A percentile compares a stretch with the other conserved stretches of the same genome.
These are phyloP conservation scores for Strigamia crassipes DNA, from an alignment of 2,888 invertebrate genomes.

Conservation along the genomic window DNA sequence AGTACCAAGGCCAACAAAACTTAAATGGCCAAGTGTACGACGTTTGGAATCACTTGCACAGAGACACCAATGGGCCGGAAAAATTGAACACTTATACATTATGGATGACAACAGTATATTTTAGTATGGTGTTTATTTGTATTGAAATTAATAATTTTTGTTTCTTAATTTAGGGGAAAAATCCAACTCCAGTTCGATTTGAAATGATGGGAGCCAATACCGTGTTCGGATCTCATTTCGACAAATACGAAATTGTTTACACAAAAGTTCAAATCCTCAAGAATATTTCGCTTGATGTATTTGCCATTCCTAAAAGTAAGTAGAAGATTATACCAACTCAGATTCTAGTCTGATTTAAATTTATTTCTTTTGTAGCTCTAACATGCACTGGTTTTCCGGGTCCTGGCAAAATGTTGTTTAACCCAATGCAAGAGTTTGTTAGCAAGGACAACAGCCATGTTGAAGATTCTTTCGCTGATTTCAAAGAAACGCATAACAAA, in stretches of 20 bases:
- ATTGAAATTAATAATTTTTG: background rate
- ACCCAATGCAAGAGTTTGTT: conserved; percentile 91
- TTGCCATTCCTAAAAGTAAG: background rate
- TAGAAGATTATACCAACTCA: background rate
- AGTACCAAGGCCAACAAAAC: conserved; percentile 10
- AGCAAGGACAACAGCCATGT: conserved; percentile 73
- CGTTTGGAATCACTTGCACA: conserved; percentile 48
- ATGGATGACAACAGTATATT: conserved; percentile 70
- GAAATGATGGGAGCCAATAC: conserved; percentile 94
- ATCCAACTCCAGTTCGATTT: conserved; percentile 72
- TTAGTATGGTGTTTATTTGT: too few species aligned
- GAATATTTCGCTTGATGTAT: background rate
- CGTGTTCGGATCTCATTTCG: conserved; percentile 92
- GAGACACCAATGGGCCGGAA: background rate
- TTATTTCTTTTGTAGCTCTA: background rate
- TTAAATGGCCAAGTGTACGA: conserved; percentile 39
- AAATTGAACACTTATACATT: conserved; percentile 70
- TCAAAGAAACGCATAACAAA: conserved; percentile 73
- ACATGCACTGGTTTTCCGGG: conserved; percentile 50
- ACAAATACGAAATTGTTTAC: conserved; percentile 89
- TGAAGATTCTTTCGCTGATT: conserved; percentile 74
- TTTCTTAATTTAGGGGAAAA: conserved; percentile 47
- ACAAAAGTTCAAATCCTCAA: conserved; percentile 56
- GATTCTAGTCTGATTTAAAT: too few species aligned
- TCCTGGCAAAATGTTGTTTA: conserved; percentile 62